Conservation (phyloP, 2,113 vertebrate genomes). For the Pandion haliaetus region DNA sequence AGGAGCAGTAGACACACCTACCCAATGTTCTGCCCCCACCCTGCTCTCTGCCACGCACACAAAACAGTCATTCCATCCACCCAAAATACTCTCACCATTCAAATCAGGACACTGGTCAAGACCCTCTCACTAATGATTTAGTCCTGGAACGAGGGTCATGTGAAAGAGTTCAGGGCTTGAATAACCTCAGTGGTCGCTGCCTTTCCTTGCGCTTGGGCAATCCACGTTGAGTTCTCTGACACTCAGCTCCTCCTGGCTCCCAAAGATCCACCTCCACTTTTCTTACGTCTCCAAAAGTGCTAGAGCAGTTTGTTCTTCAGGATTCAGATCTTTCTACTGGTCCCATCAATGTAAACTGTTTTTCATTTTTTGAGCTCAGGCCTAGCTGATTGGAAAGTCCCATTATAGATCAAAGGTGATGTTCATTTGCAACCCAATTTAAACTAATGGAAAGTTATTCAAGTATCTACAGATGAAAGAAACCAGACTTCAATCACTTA, state of each 20-base stretch:
- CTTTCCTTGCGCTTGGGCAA: not conserved
- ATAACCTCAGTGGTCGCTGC: not conserved
- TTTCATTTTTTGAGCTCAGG: not conserved
- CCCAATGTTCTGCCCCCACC: not conserved
- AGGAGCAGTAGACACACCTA: not conserved
- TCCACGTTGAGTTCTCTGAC: not conserved
- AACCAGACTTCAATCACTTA: not conserved
- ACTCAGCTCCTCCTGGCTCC: not conserved
- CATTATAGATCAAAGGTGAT: not conserved
- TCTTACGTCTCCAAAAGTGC: not conserved
- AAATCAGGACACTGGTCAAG: not conserved
- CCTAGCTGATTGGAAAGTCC: not conserved
- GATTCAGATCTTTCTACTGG: not conserved
- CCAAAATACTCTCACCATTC: not conserved
- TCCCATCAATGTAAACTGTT: not conserved
- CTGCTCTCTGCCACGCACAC: not conserved
- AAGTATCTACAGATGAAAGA: not conserved
- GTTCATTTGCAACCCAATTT: not conserved
- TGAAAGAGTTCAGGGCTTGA: not conserved
- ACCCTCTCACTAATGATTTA: not conserved
- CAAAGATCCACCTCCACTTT: not conserved
- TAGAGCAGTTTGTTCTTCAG: not conserved
- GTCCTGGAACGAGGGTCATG: not conserved
- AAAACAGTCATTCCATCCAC: not conserved
- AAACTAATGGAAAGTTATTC: not conserved